Evolutionary conservation across 2,797 vertebrate species (phyloP).

Genomic region (Melanotaenia parkinsoni): DNA sequence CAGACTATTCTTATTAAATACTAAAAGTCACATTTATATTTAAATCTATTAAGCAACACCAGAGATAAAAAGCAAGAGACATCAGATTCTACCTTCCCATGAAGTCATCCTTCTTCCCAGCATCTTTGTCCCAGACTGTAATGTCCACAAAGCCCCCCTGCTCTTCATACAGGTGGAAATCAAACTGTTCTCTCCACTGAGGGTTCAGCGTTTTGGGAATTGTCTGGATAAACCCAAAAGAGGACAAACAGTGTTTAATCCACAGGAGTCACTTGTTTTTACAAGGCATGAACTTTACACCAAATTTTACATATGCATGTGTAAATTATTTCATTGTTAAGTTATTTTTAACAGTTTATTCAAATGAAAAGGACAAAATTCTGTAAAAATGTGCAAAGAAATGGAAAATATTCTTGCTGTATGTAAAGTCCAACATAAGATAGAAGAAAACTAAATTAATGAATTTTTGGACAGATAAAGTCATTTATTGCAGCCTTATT

Average conservation of each 20-base stretch:
- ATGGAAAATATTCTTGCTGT: not conserved
- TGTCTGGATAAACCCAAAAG: constrained; percentile 78
- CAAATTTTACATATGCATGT: no score
- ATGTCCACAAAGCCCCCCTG: constrained; percentile 92
- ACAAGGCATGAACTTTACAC: not conserved
- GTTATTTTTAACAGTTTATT: not conserved
- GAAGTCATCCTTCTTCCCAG: constrained; percentile 96
- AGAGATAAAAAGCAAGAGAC: not conserved
- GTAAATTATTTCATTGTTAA: not conserved
- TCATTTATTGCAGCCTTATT: not conserved
- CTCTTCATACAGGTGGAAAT: constrained; percentile 96
- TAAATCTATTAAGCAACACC: not conserved
- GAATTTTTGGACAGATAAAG: not conserved
- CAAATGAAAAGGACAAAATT: not conserved
- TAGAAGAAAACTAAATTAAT: not conserved
- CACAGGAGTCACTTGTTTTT: not conserved
- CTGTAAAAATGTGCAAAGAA: not conserved
- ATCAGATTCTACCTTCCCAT: constrained; percentile 89
- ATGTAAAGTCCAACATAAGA: not conserved
- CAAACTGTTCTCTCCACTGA: constrained; percentile 98
- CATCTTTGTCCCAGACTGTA: constrained; percentile 96
- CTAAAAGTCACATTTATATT: not conserved
- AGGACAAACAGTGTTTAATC: not conserved
- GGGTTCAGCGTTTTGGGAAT: constrained; percentile 95
- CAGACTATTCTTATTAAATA: not conserved